Percentiles rank a stretch among this genome's conserved stretches.
Evolutionary conservation across 1,140 invertebrate genomes (phyloP).

Genomic region (Drosophila biarmipes): DNA sequence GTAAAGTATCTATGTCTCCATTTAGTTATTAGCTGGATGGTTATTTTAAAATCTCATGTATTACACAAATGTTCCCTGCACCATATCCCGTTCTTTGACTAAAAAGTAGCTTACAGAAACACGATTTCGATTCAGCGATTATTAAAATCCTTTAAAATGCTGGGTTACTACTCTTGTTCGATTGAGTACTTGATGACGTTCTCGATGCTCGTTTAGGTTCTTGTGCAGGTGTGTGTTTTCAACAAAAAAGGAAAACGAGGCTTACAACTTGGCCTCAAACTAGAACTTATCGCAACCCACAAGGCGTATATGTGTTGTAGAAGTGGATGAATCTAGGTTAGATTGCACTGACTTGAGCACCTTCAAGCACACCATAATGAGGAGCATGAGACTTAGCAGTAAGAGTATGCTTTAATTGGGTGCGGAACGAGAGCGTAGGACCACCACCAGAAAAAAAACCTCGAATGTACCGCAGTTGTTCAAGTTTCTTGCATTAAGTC

Average conservation of each 20-base stretch:
- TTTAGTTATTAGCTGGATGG: too few species aligned
- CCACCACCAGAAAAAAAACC: background rate
- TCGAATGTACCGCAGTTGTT: too few species aligned
- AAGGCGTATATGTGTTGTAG: slow-evolving; percentile 42
- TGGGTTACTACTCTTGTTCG: too few species aligned
- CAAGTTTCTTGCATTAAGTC: too few species aligned
- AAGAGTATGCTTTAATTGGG: slow-evolving; percentile 11
- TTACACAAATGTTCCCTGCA: too few species aligned
- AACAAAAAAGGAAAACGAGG: background rate
- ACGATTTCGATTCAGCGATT: background rate
- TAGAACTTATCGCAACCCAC: slow-evolving; percentile 21
- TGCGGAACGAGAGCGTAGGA: background rate
- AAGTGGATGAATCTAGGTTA: slow-evolving; percentile 55
- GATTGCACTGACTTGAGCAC: slow-evolving; percentile 17
- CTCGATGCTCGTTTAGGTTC: background rate
- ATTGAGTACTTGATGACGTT: too few species aligned
- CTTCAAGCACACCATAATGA: background rate
- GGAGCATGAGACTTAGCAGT: background rate
- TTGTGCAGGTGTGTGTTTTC: background rate
- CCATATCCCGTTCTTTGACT: too few species aligned
- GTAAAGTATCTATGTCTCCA: too few species aligned
- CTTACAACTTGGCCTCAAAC: slow-evolving; percentile 33
- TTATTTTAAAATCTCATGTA: too few species aligned
- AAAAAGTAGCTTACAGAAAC: background rate
- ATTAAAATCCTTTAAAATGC: background rate